These are phyloP conservation scores for Murina feae DNA, from an alignment of 2,113 vertebrate genomes.

Conservation along the genomic window DNA sequence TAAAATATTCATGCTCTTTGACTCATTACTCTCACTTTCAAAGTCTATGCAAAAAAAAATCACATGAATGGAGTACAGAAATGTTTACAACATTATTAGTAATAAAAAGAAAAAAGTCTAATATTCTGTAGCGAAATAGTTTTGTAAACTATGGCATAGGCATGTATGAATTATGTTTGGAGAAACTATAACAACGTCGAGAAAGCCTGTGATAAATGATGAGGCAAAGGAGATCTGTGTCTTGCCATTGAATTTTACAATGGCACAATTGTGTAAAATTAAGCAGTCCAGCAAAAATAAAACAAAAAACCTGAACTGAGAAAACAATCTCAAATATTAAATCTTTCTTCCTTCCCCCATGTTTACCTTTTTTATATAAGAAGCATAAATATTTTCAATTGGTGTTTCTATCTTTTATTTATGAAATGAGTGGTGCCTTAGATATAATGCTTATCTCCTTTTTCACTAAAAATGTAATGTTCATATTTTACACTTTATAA, in stretches of 20 bases:
- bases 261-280: background rate
- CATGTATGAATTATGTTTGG: background rate
- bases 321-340: background rate
- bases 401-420: background rate
- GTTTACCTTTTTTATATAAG: background rate
- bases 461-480: constrained; percentile 10
- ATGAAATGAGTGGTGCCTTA: background rate
- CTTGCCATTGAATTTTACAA: background rate
- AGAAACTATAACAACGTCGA: background rate
- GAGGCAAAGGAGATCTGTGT: background rate
- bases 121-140: background rate
- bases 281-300: background rate
- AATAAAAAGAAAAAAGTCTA: background rate
- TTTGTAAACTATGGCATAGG: background rate
- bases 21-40: background rate
- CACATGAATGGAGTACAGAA: background rate
- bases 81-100: background rate
- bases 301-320: background rate
- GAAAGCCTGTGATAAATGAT: background rate
- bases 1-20: background rate
- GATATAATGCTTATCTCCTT: background rate
- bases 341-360: background rate
- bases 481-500: background rate
- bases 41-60: background rate
- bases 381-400: background rate